phyloP scores from a whole-genome alignment of 2,797 vertebrate genomes.

The Oreochromis grahami region DNA sequence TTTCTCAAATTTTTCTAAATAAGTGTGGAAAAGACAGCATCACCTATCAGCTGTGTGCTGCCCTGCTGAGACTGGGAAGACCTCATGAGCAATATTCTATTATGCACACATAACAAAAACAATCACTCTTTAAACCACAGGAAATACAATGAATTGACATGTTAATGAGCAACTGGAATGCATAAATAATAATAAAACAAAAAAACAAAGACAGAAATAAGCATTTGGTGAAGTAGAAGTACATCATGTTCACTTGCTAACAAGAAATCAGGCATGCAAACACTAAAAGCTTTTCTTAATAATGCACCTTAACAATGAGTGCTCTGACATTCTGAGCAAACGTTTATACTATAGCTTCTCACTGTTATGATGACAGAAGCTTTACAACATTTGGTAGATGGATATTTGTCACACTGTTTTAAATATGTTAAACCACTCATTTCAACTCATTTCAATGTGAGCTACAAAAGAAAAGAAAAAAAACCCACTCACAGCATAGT shows the following conservation, averaged over 20 bases:
- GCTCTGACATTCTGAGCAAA: background rate
- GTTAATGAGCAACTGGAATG: slow-evolving; percentile 26
- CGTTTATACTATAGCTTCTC: background rate
- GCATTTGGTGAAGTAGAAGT: slow-evolving; percentile 30
- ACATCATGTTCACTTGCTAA: slow-evolving; percentile 26
- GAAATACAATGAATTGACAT: slow-evolving; percentile 28
- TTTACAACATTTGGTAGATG: background rate
- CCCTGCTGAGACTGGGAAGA: slow-evolving; percentile 21
- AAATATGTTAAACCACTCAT: background rate
- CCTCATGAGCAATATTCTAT: slow-evolving; percentile 16
- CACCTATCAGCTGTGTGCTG: background rate
- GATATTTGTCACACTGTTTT: background rate
- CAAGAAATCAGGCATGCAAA: background rate
- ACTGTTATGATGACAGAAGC: background rate
- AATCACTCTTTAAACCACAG: slow-evolving; percentile 18
- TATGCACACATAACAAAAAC: slow-evolving; percentile 21
- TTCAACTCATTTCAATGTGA: background rate
- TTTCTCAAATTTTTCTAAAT: background rate
- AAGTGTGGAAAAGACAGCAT: background rate
- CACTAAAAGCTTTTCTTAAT: background rate
- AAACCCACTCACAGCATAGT: background rate
- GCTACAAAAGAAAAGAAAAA: background rate
- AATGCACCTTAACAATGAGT: background rate
- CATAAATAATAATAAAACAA: slow-evolving; percentile 3
- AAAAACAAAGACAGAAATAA: slow-evolving; percentile 16